Base-by-base conservation (phyloP, 2,113 vertebrate genomes). In the Vidua macroura region DNA sequence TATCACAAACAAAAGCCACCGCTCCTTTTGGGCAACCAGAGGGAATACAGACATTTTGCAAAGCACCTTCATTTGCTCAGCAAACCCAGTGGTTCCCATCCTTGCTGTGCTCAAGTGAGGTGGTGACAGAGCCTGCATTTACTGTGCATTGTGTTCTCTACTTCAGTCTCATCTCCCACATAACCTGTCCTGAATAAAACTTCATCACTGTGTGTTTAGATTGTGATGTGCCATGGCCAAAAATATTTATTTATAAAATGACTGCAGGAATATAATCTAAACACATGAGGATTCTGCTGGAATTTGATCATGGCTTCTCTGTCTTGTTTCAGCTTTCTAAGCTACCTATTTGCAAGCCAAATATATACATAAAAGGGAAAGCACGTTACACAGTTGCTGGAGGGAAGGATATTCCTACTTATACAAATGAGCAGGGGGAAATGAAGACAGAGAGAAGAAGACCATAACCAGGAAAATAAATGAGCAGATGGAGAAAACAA, bases 401-500 rank as follows among this genome's bases (percentile, higher is more conserved):
- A 96, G 95, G 94, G 92, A 83, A 94, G 96, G 95, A 91, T 95
- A 95, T 95, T 95, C 94, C 92, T 95, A 63, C 92, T 94, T 94
- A 95, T 33, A 96, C 85, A 94, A 96, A 96, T 95, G 91, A 96
- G 90, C 88, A 93, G 75, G 62, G 86, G 86, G 92, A 92, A 86
- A 91, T 83, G 44, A 77, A 94, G 86, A 81, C 78, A 89, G 90
- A 82, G 63, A 55, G 83, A 92, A 92, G 88, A 95, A 10, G 86
- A 94, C 88, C 88, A 95, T 94, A 95, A 94, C 83, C 73, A 88
- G 88, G 59, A 93, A 96, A 97, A 96, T 96, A 95, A 96, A 96
- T 75, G 95, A 96, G 94, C 93, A 97, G 93, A 97, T 97, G 96
- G 95, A 93, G 94, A 88, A 90, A 95, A 97, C 82, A 95, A 93